Percentiles rank a stretch among this genome's conserved stretches.
Evolutionary conservation across 2,888 invertebrate genomes (phyloP).

Genomic region (Cephus nigrinus): DNA sequence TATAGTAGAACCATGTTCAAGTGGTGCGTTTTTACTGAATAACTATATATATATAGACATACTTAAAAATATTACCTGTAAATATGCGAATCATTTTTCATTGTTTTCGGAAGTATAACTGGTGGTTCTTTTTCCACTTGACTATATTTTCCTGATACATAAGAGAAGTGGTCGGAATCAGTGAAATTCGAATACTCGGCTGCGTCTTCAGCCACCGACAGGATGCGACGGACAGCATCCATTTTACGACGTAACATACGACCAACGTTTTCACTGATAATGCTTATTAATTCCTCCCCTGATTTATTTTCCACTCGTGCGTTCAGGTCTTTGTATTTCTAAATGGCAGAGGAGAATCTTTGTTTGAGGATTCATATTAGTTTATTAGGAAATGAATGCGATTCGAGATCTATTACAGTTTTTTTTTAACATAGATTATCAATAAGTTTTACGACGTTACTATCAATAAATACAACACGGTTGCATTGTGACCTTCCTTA

Average conservation of each 20-base stretch:
- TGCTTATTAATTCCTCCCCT: constrained; percentile 80
- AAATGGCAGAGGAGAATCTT: constrained; percentile 10
- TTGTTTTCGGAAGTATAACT: constrained; percentile 50
- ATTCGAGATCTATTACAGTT: not conserved
- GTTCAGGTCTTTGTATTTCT: constrained; percentile 84
- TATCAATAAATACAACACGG: not conserved
- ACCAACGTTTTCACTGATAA: constrained; percentile 84
- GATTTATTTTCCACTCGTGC: constrained; percentile 84
- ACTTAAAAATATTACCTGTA: constrained; percentile 30
- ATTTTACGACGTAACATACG: constrained; percentile 89
- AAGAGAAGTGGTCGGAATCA: constrained; percentile 67
- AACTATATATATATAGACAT: not conserved
- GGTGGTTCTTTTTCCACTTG: constrained; percentile 59
- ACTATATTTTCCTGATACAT: constrained; percentile 88
- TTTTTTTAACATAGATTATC: not conserved
- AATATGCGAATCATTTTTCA: constrained; percentile 46
- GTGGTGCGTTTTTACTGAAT: too few species aligned
- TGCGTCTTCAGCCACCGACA: constrained; percentile 78
- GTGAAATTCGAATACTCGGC: constrained; percentile 71
- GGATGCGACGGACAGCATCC: constrained; percentile 89
- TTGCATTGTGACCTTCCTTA: not conserved
- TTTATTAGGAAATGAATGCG: not conserved
- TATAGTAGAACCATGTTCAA: too few species aligned
- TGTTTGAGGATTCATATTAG: not conserved
- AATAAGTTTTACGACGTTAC: not conserved